phyloP scores from a whole-genome alignment of 1,140 invertebrate genomes.

The Acromyrmex heyeri region DNA sequence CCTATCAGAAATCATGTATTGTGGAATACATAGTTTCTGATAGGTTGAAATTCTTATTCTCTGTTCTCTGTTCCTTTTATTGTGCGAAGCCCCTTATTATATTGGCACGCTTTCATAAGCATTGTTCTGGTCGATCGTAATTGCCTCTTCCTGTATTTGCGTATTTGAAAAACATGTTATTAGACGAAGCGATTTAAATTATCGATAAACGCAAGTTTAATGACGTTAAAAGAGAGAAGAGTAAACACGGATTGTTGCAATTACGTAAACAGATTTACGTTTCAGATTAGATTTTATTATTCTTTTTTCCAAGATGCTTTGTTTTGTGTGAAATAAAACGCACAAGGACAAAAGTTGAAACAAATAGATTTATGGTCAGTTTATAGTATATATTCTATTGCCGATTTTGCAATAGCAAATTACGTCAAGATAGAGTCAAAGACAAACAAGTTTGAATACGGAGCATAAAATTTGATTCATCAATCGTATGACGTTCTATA shows the following conservation, averaged over 20 bases:
- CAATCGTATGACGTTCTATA: neutral
- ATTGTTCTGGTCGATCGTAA: neutral
- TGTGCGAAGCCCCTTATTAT: no score
- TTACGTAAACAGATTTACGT: neutral
- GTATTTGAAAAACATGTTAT: constrained; percentile 2
- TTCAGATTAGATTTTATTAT: neutral
- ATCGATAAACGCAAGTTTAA: neutral
- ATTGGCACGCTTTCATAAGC: neutral
- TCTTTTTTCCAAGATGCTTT: neutral
- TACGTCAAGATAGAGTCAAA: neutral
- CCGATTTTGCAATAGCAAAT: neutral
- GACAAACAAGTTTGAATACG: neutral
- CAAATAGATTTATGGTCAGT: neutral
- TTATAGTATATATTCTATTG: neutral
- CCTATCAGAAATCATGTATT: no score
- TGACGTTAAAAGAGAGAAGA: neutral
- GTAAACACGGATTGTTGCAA: neutral
- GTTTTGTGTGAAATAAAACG: neutral
- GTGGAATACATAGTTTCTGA: no score
- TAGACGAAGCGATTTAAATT: neutral
- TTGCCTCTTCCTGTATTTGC: neutral
- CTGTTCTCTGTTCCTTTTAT: no score
- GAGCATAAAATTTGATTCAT: constrained; percentile 8
- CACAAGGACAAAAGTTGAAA: neutral
- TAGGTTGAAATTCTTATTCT: no score